Conservation (phyloP, 2,888 invertebrate genomes). For the Mythimna impura region DNA sequence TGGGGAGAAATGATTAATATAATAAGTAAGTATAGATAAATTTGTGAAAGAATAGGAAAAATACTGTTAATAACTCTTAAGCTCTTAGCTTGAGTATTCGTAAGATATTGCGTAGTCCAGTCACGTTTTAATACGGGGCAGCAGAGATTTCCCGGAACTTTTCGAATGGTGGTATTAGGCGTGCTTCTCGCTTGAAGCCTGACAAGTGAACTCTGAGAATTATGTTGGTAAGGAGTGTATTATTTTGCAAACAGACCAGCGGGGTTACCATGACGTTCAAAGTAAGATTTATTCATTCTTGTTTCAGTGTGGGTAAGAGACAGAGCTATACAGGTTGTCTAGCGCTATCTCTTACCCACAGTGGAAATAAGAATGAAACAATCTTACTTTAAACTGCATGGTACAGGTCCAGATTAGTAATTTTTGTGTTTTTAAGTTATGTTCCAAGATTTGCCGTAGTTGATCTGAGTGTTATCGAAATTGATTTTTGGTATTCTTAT, state of each 20-base stretch:
- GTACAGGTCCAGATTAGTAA: too few relatives aligned
- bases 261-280: too few relatives aligned
- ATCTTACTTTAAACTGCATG: too few relatives aligned
- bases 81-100: neutral
- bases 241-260: neutral
- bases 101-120: neutral
- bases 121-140: conserved; percentile 10
- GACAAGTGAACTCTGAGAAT: neutral
- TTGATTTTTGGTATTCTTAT: too few relatives aligned
- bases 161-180: neutral
- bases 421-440: neutral
- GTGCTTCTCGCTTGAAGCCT: neutral
- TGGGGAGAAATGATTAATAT: too few relatives aligned
- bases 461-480: neutral
- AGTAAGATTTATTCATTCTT: too few relatives aligned
- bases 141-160: conserved; percentile 13
- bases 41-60: too few relatives aligned
- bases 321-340: too few relatives aligned
- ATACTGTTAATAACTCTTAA: neutral
- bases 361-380: too few relatives aligned
- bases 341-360: too few relatives aligned
- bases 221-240: neutral
- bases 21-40: too few relatives aligned
- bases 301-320: too few relatives aligned
- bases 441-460: neutral